Percentiles rank a stretch among this genome's conserved stretches.
These are phyloP conservation scores for Apodemus sylvaticus DNA, from an alignment of 2,113 vertebrate genomes.

Conservation along the genomic window DNA sequence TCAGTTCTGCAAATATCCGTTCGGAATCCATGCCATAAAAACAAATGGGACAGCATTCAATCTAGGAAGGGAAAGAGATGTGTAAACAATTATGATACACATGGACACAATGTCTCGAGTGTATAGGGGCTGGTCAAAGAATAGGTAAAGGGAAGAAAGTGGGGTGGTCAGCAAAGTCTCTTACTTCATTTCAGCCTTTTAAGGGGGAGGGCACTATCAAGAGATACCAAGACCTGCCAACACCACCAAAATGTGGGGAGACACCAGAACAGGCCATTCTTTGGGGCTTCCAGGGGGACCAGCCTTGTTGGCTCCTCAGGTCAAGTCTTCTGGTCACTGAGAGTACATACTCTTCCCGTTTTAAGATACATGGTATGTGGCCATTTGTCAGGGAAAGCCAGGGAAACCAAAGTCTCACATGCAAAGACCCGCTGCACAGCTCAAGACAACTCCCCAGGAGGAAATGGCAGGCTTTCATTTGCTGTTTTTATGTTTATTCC, in stretches of 20 bases:
- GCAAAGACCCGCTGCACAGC: too few species aligned
- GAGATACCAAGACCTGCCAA: neutral
- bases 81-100: neutral
- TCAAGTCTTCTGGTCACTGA: neutral
- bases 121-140: neutral
- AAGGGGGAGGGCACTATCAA: neutral
- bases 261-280: too few species aligned
- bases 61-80: neutral
- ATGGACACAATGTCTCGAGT: fast-evolving
- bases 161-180: neutral
- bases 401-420: too few species aligned
- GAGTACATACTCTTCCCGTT: neutral
- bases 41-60: neutral
- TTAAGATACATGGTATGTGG: too few species aligned
- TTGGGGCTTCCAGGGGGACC: neutral
- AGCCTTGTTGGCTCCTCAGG: neutral
- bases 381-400: too few species aligned
- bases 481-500: too few species aligned
- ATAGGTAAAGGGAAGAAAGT: too few species aligned
- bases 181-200: neutral
- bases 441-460: too few species aligned
- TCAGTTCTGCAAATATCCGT: neutral
- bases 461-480: too few species aligned
- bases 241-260: neutral
- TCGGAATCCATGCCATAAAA: neutral